These are phyloP conservation scores for Caranx ignobilis DNA, from an alignment of 2,113 vertebrate species.

Conservation along the genomic window DNA sequence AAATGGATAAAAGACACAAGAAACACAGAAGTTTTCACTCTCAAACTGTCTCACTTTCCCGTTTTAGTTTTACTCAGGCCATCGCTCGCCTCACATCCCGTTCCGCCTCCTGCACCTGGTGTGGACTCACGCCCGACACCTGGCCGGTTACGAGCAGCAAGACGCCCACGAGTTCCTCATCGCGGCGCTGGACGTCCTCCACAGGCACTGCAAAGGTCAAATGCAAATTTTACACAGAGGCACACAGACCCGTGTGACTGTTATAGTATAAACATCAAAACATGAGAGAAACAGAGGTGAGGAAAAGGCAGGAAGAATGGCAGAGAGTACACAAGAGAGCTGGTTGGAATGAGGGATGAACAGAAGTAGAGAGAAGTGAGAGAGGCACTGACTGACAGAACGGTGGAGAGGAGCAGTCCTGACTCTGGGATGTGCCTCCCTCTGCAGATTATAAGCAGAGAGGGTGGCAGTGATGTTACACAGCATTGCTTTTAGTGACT, in stretches of 20 bases:
- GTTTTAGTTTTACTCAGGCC: slow-evolving; percentile 96
- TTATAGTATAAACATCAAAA: neutral
- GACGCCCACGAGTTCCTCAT: slow-evolving; percentile 99
- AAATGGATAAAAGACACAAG: neutral
- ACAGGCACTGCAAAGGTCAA: slow-evolving; percentile 98
- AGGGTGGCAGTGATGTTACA: slow-evolving; percentile 17
- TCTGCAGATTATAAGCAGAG: slow-evolving; percentile 20
- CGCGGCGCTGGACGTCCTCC: slow-evolving; percentile 97
- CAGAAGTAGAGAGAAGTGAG: neutral
- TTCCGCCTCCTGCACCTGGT: slow-evolving; percentile 98
- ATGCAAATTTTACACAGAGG: neutral
- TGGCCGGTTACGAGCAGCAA: slow-evolving; percentile 99
- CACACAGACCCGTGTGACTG: neutral
- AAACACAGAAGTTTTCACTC: no score
- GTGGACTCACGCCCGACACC: slow-evolving; percentile 98
- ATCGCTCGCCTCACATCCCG: slow-evolving; percentile 98
- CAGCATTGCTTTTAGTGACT: slow-evolving; percentile 27
- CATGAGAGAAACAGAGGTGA: neutral
- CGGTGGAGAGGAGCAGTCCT: neutral
- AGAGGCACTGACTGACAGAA: neutral
- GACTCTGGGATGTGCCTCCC: slow-evolving; percentile 15
- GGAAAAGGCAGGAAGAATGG: neutral
- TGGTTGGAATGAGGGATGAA: neutral
- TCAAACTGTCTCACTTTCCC: neutral
- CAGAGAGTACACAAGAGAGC: neutral